Percentiles rank a stretch among this genome's conserved stretches.
phyloP scores from a whole-genome alignment of 2,797 vertebrate species.

The Myotis myotis region DNA sequence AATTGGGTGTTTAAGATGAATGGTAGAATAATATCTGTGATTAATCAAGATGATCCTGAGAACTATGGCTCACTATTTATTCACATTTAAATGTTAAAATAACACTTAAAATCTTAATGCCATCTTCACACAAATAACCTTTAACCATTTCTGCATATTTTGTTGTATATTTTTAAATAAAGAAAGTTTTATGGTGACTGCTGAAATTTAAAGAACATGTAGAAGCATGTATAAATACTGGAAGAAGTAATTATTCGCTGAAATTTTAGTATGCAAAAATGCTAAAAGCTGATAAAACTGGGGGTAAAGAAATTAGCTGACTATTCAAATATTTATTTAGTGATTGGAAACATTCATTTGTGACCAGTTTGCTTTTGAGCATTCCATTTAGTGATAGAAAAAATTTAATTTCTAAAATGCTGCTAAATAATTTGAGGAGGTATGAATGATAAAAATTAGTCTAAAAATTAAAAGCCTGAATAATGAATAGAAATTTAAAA shows the following conservation, averaged over 20 bases:
- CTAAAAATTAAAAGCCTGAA: background rate
- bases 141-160: background rate
- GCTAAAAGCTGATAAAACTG: slow-evolving; percentile 44
- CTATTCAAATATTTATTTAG: slow-evolving; percentile 14
- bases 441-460: slow-evolving; percentile 36
- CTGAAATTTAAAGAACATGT: background rate
- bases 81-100: slow-evolving; percentile 36
- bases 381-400: slow-evolving; percentile 1
- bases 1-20: slow-evolving; percentile 1
- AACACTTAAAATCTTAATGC: slow-evolving; percentile 7
- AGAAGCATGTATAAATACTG: background rate
- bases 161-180: background rate
- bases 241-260: background rate
- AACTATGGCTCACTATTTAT: slow-evolving; percentile 7
- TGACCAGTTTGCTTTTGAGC: background rate
- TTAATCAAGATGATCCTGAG: slow-evolving; percentile 3
- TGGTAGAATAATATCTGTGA: background rate
- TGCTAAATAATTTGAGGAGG: slow-evolving; percentile 1
- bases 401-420: slow-evolving; percentile 9
- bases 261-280: slow-evolving; percentile 16
- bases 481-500: slow-evolving; percentile 34
- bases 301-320: background rate
- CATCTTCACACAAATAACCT: background rate
- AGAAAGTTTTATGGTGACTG: background rate
- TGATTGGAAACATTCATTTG: slow-evolving; percentile 38